Conservation (phyloP, 2,888 invertebrate genomes). For the Melipona beecheii region DNA sequence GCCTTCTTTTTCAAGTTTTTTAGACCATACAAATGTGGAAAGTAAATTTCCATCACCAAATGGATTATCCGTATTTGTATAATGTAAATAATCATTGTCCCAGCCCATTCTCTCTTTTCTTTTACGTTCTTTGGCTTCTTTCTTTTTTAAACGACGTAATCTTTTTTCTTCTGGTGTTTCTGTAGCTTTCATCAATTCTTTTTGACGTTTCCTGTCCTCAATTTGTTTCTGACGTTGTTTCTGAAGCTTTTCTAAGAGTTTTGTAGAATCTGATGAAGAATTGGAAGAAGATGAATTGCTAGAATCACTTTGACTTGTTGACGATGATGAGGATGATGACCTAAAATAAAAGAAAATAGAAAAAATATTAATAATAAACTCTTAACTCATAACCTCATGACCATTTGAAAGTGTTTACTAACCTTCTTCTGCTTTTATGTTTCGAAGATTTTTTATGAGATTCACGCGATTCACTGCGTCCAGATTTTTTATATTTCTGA, state of each 20-base stretch:
- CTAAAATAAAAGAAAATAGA: constrained; percentile 20
- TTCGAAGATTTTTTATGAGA: constrained; percentile 72
- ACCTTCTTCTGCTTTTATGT: constrained; percentile 74
- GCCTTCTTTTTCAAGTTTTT: constrained; percentile 98
- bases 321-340: constrained; percentile 58
- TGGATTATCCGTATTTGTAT: constrained; percentile 99
- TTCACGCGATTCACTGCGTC: constrained; percentile 52
- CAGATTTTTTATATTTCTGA: constrained; percentile 69
- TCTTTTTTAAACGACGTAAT: constrained; percentile 93
- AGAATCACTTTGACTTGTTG: constrained; percentile 69
- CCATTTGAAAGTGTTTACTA: not conserved
- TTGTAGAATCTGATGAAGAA: constrained; percentile 86
- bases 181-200: constrained; percentile 92
- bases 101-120: constrained; percentile 97
- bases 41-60: constrained; percentile 98
- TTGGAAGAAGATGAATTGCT: constrained; percentile 72
- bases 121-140: constrained; percentile 94
- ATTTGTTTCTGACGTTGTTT: constrained; percentile 88
- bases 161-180: constrained; percentile 98
- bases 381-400: not conserved
- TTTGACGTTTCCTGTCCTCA: constrained; percentile 88
- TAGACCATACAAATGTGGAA: constrained; percentile 98
- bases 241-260: constrained; percentile 90
- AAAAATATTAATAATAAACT: not conserved
- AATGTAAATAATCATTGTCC: constrained; percentile 98